These are phyloP conservation scores for Autographa gamma DNA, from an alignment of 2,888 invertebrate genomes.

Conservation along the genomic window DNA sequence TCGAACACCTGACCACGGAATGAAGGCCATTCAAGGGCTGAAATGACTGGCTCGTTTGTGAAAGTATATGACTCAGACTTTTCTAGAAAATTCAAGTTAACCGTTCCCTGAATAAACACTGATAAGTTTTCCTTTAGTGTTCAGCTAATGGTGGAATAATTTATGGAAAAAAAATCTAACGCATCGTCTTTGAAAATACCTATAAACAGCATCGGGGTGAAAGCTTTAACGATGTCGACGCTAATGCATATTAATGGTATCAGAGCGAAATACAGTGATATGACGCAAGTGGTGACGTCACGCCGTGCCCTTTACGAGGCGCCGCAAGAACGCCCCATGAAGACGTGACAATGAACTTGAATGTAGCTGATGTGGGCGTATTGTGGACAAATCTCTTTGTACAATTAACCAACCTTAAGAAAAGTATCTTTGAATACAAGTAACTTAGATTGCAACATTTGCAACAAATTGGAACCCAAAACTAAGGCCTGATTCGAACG, in stretches of 20 bases:
- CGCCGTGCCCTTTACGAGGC: constrained; percentile 45
- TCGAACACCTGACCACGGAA: constrained; percentile 47
- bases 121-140: background rate
- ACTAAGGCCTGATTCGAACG: too few species aligned
- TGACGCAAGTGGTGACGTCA: constrained; percentile 67
- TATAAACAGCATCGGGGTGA: constrained; percentile 29
- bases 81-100: constrained; percentile 7
- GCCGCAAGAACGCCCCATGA: constrained; percentile 39
- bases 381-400: background rate
- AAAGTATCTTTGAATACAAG: background rate
- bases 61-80: constrained; percentile 28
- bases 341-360: constrained; percentile 71
- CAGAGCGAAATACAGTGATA: constrained; percentile 48
- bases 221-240: constrained; percentile 54
- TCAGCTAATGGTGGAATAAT: background rate
- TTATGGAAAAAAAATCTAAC: constrained; percentile 9
- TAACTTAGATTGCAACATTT: too few species aligned
- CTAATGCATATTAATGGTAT: constrained; percentile 71
- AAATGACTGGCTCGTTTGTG: constrained; percentile 28
- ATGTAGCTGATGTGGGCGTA: constrained; percentile 21
- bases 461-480: too few species aligned
- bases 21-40: constrained; percentile 15
- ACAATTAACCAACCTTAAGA: background rate
- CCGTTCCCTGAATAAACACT: background rate
- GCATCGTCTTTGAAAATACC: constrained; percentile 12